These are phyloP conservation scores for Lethenteron reissneri DNA, from an alignment of 2,113 vertebrate species.

Conservation along the genomic window DNA sequence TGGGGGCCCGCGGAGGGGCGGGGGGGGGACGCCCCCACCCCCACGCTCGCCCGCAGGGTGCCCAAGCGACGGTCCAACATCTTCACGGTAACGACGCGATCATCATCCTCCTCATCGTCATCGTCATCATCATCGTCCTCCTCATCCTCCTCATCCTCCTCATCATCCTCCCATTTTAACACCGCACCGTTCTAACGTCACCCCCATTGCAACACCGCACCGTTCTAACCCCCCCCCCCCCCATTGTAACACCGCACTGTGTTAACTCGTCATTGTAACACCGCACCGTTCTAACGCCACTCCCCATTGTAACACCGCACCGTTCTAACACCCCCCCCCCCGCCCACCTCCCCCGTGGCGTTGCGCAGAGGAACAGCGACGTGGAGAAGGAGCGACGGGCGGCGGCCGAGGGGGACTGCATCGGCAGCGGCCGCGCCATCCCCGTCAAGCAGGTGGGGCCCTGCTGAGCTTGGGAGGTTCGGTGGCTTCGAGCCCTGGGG, in stretches of 20 bases:
- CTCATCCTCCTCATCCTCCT: no score
- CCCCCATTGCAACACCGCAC: not conserved
- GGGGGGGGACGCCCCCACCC: slow-evolving; percentile 22
- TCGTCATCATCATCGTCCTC: no score
- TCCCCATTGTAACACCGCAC: not conserved
- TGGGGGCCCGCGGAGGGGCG: no score
- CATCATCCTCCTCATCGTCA: not conserved
- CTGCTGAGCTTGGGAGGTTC: no score
- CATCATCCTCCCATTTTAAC: no score
- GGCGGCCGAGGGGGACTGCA: slow-evolving; percentile 42
- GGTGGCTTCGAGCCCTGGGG: no score
- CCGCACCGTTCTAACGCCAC: not conserved
- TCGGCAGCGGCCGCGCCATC: slow-evolving; percentile 32
- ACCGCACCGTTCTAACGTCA: no score
- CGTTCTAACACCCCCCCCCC: not conserved
- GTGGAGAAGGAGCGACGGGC: slow-evolving; percentile 40
- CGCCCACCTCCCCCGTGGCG: not conserved
- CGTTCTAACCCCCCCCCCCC: not conserved
- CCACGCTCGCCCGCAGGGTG: slow-evolving; percentile 39
- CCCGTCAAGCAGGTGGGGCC: slow-evolving; percentile 58
- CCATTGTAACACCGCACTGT: no score
- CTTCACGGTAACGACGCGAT: slow-evolving; percentile 41
- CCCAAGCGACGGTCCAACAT: slow-evolving; percentile 72
- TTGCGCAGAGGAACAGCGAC: slow-evolving; percentile 50
- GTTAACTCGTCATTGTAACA: no score